phyloP scores from a whole-genome alignment of 2,797 vertebrate species.

The Dallia pectoralis region DNA sequence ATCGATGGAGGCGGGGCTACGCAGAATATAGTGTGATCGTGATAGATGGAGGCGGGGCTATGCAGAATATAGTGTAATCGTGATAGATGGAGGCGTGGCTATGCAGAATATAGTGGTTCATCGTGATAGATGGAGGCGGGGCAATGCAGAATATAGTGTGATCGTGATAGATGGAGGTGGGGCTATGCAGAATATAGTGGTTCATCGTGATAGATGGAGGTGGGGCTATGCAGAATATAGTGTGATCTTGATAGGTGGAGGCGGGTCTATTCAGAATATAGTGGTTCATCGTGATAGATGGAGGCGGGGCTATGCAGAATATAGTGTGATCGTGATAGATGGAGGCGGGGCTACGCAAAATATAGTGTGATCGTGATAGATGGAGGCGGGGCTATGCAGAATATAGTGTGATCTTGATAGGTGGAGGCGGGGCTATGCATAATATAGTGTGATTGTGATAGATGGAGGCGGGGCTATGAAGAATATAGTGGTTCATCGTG shows the following conservation, averaged over 20 bases:
- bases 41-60: conserved; percentile 63
- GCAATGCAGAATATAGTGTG: conserved; percentile 26
- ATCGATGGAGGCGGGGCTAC: conserved; percentile 61
- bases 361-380: conserved; percentile 61
- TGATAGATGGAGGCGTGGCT: conserved; percentile 65
- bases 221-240: conserved; percentile 45
- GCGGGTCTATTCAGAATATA: conserved; percentile 50
- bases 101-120: conserved; percentile 28
- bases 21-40: conserved; percentile 41
- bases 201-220: conserved; percentile 63
- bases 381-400: conserved; percentile 55
- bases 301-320: conserved; percentile 53
- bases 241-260: conserved; percentile 62
- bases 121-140: conserved; percentile 65
- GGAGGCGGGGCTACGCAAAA: conserved; percentile 54
- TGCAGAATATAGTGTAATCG: conserved; percentile 31
- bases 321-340: conserved; percentile 61
- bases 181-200: conserved; percentile 31
- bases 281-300: conserved; percentile 60
- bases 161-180: conserved; percentile 65
- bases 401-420: conserved; percentile 60
- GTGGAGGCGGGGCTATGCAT: conserved; percentile 55
- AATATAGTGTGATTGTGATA: conserved; percentile 59
- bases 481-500: conserved; percentile 51
- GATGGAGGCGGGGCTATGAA: conserved; percentile 55